Evolutionary conservation across 1,140 invertebrate genomes (phyloP).

Genomic region (Drosophila pandora): DNA sequence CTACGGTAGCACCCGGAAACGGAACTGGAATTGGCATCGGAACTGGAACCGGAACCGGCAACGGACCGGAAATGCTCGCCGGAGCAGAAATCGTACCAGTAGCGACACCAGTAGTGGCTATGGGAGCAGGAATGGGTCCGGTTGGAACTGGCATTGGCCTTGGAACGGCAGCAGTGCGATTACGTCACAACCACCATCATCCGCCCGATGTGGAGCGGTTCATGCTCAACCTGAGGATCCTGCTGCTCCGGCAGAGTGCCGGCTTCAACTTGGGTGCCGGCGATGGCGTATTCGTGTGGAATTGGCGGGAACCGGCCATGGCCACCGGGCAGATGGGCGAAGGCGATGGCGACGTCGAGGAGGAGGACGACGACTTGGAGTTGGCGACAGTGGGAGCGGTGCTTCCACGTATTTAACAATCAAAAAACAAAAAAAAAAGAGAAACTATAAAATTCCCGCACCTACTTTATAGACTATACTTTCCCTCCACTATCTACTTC

Average conservation of each 20-base stretch:
- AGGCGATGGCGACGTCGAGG: constrained; percentile 28
- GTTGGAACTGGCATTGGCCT: constrained; percentile 1
- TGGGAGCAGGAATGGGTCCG: neutral
- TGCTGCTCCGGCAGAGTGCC: constrained; percentile 33
- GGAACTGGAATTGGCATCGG: too few species aligned
- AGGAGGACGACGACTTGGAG: neutral
- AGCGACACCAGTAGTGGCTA: neutral
- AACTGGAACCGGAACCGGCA: neutral
- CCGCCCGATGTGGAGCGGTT: constrained; percentile 29
- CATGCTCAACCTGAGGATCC: constrained; percentile 34
- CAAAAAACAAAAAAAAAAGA: too few species aligned
- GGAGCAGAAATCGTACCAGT: neutral
- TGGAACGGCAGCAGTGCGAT: neutral
- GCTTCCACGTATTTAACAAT: neutral
- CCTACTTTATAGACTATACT: too few species aligned
- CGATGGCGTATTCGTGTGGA: constrained; percentile 52
- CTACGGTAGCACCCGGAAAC: neutral
- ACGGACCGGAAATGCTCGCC: neutral
- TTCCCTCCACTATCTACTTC: too few species aligned
- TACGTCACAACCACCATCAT: constrained; percentile 17
- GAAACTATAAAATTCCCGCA: too few species aligned
- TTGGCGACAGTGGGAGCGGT: neutral
- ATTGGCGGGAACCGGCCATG: constrained; percentile 8
- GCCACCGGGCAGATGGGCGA: constrained; percentile 33
- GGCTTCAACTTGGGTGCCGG: constrained; percentile 55